A percentile compares a stretch with the other conserved stretches of the same genome.
These are phyloP conservation scores for Malacosoma neustria DNA, from an alignment of 2,888 invertebrate genomes.

Conservation along the genomic window DNA sequence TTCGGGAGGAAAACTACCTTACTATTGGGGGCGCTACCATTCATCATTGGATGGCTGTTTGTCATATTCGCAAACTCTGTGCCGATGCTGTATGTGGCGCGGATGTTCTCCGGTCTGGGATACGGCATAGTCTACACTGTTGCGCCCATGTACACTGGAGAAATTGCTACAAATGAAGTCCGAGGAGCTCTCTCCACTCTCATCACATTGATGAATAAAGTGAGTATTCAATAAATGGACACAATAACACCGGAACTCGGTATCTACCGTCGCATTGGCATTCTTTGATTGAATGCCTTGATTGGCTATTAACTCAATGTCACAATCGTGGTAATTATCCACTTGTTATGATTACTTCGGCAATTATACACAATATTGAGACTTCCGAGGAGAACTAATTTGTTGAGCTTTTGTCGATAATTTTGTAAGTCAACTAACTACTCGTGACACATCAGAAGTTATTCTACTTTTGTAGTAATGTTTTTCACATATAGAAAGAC, in stretches of 20 bases:
- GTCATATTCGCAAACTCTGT: conserved; percentile 75
- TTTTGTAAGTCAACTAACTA: neutral
- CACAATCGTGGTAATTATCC: conserved; percentile 18
- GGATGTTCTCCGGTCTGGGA: conserved; percentile 78
- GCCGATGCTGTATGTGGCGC: conserved; percentile 71
- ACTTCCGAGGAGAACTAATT: neutral
- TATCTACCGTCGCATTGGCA: too few relatives aligned
- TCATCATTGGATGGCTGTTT: conserved; percentile 77
- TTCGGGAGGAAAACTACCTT: conserved; percentile 81
- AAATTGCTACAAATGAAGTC: conserved; percentile 76
- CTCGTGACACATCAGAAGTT: too few relatives aligned
- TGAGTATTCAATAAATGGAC: too few relatives aligned
- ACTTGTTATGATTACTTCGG: conserved; percentile 15
- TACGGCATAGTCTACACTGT: conserved; percentile 77
- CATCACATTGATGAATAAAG: conserved; percentile 73
- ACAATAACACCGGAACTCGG: too few relatives aligned
- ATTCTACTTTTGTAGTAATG: too few relatives aligned
- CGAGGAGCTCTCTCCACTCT: conserved; percentile 77
- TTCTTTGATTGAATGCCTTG: neutral
- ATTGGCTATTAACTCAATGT: neutral
- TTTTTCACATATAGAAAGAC: too few relatives aligned
- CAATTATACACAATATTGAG: conserved; percentile 26
- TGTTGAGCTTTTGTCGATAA: neutral
- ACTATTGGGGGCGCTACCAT: conserved; percentile 74
- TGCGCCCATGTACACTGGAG: conserved; percentile 78